phyloP scores from a whole-genome alignment of 2,113 vertebrate species.

The Suricata suricatta region DNA sequence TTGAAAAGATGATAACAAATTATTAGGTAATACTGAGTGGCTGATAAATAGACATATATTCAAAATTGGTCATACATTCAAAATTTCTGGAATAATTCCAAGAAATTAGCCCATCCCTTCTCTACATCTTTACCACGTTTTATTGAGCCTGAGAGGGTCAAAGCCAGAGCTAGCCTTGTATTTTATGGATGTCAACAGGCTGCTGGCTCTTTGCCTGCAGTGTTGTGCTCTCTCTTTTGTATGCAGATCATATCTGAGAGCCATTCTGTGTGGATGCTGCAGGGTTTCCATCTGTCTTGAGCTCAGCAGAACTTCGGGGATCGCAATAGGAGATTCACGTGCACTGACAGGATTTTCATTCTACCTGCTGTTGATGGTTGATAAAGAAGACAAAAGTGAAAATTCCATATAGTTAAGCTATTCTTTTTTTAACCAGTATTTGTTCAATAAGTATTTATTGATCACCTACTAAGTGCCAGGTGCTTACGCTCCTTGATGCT shows the following conservation, averaged over 20 bases:
- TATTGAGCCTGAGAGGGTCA: constrained; percentile 48
- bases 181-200: constrained; percentile 72
- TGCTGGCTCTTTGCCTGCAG: constrained; percentile 42
- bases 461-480: background rate
- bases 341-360: constrained; percentile 72
- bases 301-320: constrained; percentile 69
- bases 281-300: constrained; percentile 76
- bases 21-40: constrained; percentile 28
- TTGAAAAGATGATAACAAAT: constrained; percentile 42
- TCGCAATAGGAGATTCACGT: constrained; percentile 64
- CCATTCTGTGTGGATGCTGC: constrained; percentile 54
- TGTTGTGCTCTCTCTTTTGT: constrained; percentile 58
- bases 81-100: constrained; percentile 51
- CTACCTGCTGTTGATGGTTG: constrained; percentile 70
- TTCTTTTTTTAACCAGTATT: constrained; percentile 33
- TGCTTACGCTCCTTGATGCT: background rate
- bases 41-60: constrained; percentile 41
- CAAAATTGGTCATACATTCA: constrained; percentile 43
- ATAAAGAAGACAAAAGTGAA: constrained; percentile 59
- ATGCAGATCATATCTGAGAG: constrained; percentile 61
- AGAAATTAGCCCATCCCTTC: background rate
- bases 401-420: background rate
- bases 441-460: constrained; percentile 31
- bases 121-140: constrained; percentile 52
- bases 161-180: constrained; percentile 47